A percentile compares a stretch with the other conserved stretches of the same genome.
Evolutionary conservation across 2,797 vertebrate genomes (phyloP).

Genomic region (Cygnus olor): DNA sequence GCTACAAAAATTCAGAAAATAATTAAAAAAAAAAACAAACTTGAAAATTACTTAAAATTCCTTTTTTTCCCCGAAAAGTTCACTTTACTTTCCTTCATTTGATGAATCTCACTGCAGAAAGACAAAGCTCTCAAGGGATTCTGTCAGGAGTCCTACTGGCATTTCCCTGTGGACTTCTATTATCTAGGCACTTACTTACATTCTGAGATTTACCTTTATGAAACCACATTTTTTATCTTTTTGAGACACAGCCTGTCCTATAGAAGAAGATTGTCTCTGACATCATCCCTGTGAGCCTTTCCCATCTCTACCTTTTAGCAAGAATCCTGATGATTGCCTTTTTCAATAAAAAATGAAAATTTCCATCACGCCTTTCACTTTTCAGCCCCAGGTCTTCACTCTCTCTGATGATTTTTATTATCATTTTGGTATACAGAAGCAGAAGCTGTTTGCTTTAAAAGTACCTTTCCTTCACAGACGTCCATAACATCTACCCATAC

Average conservation of each 20-base stretch:
- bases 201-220: background rate
- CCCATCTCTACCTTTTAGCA: background rate
- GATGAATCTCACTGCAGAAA: background rate
- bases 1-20: background rate
- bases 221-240: background rate
- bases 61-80: background rate
- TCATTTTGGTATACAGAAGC: background rate
- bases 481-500: conserved; percentile 76
- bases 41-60: background rate
- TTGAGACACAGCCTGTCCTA: background rate
- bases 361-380: background rate
- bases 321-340: rapidly evolving
- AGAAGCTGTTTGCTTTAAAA: background rate
- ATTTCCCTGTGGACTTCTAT: background rate
- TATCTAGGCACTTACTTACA: background rate
- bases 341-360: background rate
- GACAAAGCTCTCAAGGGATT: background rate
- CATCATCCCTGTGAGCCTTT: background rate
- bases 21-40: background rate
- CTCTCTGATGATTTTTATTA: background rate
- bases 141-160: background rate
- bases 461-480: conserved; percentile 77
- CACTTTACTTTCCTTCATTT: background rate
- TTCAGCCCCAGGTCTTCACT: background rate
- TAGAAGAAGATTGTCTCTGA: background rate